Base-by-base conservation (phyloP, 2,888 invertebrate species). In the Pyrgus malvae region DNA sequence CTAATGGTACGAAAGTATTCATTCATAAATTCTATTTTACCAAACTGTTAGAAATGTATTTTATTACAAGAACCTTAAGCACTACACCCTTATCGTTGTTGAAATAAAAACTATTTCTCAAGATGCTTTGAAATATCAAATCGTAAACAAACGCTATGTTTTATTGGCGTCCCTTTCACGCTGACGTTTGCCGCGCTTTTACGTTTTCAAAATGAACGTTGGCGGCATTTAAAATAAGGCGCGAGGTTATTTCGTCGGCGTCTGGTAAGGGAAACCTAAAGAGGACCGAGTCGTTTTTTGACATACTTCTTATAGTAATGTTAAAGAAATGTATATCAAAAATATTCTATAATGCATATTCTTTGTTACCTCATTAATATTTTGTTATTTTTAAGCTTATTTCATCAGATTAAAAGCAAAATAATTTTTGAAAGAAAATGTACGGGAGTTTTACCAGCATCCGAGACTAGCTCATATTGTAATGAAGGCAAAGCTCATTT, bases 131-230 rank as follows among this genome's bases (percentile, higher is more conserved):
- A 79, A 80, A 79, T 80, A 81, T 70, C 81, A 83, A 85, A 85
- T 85, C 81, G 88, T 88, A 88, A 88, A 89, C 88, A 89, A 88
- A 76, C 73, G 78, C 76, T 76, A 78, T 88, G 88, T 90, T 89
- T 90, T 89, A 88, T 88, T 86, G 86, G 85, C 83, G 69, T 90
- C 89, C 83, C 89, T 89, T 84, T 90, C 89, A 68, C 79, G 72
- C 89, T 65, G 70, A 76, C 76, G 74, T 82, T 88, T 88, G 77
- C 86, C 89, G 89, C 89, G 89, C 86, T 86, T 90, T 84, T 74
- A 75, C 66, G 70, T 76, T 86, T 83, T 84, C 77, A 74, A 81
- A 84, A 74, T 73, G 73, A 80, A 87, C 84, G 88, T 87, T 87
- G 87, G 86, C 88, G 85, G 87, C 78, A 84, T 88, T 90, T 79